Evolutionary conservation across 1,140 invertebrate genomes (phyloP), one percentile per base, ranked within the genome.

Genomic region (Nixonia krombeini): DNA sequence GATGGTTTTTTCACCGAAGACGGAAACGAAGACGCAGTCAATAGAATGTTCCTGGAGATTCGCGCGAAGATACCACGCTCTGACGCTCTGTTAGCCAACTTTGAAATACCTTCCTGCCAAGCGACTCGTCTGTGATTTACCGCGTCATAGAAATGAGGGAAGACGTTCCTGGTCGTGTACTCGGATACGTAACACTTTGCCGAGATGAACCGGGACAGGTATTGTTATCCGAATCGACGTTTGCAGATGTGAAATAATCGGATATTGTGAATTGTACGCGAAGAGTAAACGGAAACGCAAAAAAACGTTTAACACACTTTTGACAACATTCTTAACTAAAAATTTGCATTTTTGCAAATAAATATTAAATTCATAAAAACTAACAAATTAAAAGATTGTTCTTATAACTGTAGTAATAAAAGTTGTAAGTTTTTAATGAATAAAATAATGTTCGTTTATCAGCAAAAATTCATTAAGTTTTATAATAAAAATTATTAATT

Each of bases 11-110:
- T n/a, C n/a, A 38, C 42, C 35, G 65, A 56, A 62, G 50, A 65
- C 53, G 65, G 53, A 68, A 64, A 72, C 51, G 31, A 41, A 52
- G 53, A 64, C 46, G 35, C 40, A 56, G 45, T 41, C 51, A 45
- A 72, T 72, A 58, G 47, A 62, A 53, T 50, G 45, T 46, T 21
- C 37, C 28, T 47, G 0, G 26, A 67, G 71, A 73, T 69, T 70
- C 50, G 42, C 40, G 31, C 26, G 16, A 41, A 66, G 70, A 71
- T 75, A 73, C 8, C 62, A 75, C 64, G 73, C 62, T 78, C 65
- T 72, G 68, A 59, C 70, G 76, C 73, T 75, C 76, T 74, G 65
- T 69, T 78, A 73, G 70, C 55, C 73, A 74, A 75, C 68, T 71
- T 52, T 74, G 65, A 74, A 78, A 78, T 75, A 63, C 65, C 69